Conservation (phyloP, 2,113 vertebrate species). For the Chloropsis cyanopogon region DNA sequence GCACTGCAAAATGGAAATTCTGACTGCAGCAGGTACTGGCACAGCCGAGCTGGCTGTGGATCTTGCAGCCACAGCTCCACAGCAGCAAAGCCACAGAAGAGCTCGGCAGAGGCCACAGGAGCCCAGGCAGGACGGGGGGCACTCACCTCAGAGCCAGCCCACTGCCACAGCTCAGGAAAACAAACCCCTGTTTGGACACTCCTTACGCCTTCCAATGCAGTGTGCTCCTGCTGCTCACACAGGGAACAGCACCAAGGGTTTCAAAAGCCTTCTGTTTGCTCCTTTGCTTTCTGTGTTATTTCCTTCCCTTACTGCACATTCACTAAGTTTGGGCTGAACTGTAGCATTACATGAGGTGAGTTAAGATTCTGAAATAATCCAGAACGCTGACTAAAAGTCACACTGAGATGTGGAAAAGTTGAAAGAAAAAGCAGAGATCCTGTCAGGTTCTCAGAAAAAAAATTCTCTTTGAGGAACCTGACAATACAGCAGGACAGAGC, state of each 20-base stretch:
- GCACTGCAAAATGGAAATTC: neutral
- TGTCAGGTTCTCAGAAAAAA: neutral
- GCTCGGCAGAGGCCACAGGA: neutral
- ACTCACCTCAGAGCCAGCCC: neutral
- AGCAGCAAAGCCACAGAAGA: neutral
- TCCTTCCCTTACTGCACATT: neutral
- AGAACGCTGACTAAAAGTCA: neutral
- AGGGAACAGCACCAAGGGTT: neutral
- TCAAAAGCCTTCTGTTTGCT: neutral
- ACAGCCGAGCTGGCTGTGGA: neutral
- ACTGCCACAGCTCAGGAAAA: neutral
- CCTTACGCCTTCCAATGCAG: fast-evolving
- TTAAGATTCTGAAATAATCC: neutral
- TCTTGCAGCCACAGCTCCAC: neutral
- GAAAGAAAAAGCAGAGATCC: neutral
- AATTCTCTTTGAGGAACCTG: neutral
- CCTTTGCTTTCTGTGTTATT: neutral
- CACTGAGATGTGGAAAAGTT: neutral
- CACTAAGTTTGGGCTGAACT: neutral
- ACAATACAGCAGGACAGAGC: neutral
- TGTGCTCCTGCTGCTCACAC: neutral
- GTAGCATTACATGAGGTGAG: neutral
- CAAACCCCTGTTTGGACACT: neutral
- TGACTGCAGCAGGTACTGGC: neutral
- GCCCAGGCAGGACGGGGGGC: neutral